These are phyloP conservation scores for Tadarida brasiliensis DNA, from an alignment of 2,797 vertebrate species.

Conservation along the genomic window DNA sequence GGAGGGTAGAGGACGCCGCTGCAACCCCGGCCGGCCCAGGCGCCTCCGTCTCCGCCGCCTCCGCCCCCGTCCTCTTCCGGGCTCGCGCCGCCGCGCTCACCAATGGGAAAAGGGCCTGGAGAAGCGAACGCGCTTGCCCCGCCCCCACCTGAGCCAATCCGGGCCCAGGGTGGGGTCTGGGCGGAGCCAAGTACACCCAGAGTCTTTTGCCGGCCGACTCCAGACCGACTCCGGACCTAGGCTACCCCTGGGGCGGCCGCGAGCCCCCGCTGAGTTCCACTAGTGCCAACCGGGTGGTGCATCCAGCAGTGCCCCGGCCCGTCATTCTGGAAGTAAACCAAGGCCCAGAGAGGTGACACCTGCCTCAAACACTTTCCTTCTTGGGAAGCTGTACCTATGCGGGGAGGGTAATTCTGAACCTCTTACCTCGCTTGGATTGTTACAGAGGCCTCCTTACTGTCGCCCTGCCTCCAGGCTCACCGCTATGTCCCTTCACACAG, in stretches of 20 bases:
- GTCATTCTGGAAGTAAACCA: not conserved
- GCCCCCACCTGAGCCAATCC: not conserved
- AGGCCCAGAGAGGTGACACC: not conserved
- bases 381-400: not conserved
- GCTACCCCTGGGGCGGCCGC: accelerated
- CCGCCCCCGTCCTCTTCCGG: constrained; percentile 76
- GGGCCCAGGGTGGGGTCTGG: not conserved
- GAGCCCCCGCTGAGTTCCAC: accelerated
- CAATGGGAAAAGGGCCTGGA: constrained; percentile 36
- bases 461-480: not conserved
- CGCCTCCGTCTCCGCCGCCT: not conserved
- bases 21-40: constrained; percentile 20
- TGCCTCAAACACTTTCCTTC: not conserved
- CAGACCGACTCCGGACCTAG: accelerated
- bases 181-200: not conserved
- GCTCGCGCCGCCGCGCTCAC: constrained; percentile 43
- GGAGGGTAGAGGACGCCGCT: not conserved
- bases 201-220: accelerated
- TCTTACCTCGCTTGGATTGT: not conserved
- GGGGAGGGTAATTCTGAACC: not conserved
- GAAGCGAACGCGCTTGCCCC: not conserved
- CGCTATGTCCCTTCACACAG: not conserved
- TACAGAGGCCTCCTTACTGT: not conserved
- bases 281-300: not conserved
- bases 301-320: not conserved